These are phyloP conservation scores for Nasonovia ribisnigri DNA, from an alignment of 2,888 invertebrate genomes.

Conservation along the genomic window DNA sequence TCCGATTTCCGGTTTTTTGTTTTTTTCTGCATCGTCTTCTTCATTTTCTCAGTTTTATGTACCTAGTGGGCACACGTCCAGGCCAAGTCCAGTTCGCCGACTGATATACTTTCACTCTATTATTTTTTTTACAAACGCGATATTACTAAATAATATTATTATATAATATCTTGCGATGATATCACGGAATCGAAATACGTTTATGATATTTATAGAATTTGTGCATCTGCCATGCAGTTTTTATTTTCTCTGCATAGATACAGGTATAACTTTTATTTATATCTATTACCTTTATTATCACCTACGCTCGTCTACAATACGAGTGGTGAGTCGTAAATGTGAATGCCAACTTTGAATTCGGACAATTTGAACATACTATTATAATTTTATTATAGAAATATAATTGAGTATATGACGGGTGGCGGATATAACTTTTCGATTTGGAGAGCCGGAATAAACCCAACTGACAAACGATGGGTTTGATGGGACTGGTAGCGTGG, in stretches of 20 bases:
- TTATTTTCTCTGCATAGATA: neutral
- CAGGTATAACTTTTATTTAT: neutral
- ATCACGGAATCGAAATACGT: neutral
- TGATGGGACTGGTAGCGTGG: neutral
- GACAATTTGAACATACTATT: neutral
- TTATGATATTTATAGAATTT: neutral
- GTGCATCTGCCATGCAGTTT: neutral
- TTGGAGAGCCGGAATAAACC: neutral
- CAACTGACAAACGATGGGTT: neutral
- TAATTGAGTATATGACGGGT: neutral
- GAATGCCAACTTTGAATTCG: neutral
- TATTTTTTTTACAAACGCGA: neutral
- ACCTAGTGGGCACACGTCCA: slow-evolving; percentile 61
- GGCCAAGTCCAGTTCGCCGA: slow-evolving; percentile 1
- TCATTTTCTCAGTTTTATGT: neutral
- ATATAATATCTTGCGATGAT: neutral
- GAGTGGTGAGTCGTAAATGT: neutral
- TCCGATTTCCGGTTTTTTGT: slow-evolving; percentile 56
- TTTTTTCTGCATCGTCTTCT: neutral
- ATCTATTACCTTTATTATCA: neutral
- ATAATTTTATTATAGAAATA: neutral
- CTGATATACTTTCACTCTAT: slow-evolving; percentile 46
- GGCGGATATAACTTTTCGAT: neutral
- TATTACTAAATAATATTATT: neutral
- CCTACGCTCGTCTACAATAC: neutral